Conservation (phyloP, 2,797 vertebrate species). For the Clarias platycephalus region DNA sequence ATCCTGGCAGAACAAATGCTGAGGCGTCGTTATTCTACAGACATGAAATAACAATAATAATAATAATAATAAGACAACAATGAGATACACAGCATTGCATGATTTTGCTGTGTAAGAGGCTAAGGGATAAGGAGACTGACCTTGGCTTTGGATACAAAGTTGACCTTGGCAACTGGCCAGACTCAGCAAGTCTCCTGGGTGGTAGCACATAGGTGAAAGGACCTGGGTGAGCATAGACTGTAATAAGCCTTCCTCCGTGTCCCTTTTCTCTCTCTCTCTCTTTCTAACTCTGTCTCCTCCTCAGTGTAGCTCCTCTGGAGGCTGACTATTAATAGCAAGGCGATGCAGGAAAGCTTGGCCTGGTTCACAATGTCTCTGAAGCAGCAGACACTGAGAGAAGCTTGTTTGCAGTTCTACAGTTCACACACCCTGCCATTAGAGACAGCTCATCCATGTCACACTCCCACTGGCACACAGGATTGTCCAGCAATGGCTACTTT, state of each 20-base stretch:
- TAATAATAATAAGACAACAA: background rate
- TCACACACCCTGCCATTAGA: conserved; percentile 59
- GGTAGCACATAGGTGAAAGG: background rate
- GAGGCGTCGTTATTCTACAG: background rate
- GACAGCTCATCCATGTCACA: conserved; percentile 58
- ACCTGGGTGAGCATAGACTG: conserved; percentile 11
- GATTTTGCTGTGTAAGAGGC: conserved; percentile 5
- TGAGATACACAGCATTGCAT: background rate
- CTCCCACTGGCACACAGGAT: conserved; percentile 61
- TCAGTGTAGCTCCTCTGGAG: conserved; percentile 56
- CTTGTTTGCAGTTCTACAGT: conserved; percentile 61
- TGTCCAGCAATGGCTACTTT: conserved; percentile 60
- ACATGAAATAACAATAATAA: background rate
- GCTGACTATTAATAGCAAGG: conserved; percentile 66
- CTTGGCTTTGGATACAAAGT: conserved; percentile 15
- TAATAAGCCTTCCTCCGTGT: conserved; percentile 46
- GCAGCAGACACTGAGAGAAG: conserved; percentile 45
- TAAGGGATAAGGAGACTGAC: conserved; percentile 22
- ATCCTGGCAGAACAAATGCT: background rate
- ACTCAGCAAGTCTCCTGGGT: conserved; percentile 26
- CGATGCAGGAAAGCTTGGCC: conserved; percentile 51
- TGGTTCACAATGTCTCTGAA: conserved; percentile 42
- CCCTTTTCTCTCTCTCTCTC: conserved; percentile 37
- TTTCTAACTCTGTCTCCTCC: conserved; percentile 40
- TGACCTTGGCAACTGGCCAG: conserved; percentile 43